Evolutionary conservation across 2,113 vertebrate species (phyloP), one percentile per base, ranked within the genome.

Genomic region (Addax nasomaculatus): DNA sequence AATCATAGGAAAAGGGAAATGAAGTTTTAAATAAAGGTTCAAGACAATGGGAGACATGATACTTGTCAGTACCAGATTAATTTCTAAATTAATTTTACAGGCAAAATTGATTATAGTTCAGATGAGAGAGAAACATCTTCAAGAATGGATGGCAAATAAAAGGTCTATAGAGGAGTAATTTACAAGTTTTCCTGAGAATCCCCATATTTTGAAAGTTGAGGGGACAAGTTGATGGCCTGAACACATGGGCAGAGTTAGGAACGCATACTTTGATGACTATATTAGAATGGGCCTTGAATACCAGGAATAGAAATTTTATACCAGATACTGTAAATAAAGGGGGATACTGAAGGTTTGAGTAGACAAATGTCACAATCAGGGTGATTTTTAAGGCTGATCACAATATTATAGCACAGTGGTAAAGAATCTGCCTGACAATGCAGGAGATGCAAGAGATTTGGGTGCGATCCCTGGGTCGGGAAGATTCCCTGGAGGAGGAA

Each of bases 221-320:
- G 23, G 27, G 62, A 85, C 19, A 45, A 33, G 12, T 3, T 49
- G 21, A 62, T 55, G 21, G 7, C 8, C 4, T 62, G 47, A 90
- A 85, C 96, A 81, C 39, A 87, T 7, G 62, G 60, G 33, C n/a
- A 55, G 29, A 96, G 85, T 91, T 93, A 88, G 25, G 64, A 90
- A 12, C 7, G 12, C 30, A 58, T n/a, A 58, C 57, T 81, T 78
- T 45, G 43, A 25, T 81, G 14, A 92, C 21, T 7, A 57, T 27
- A 57, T 76, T 79, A 58, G n/a, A 80, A 80, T 76, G 67, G 45
- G 29, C 45, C 53, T 81, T 83, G 13, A 95, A 17, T 95, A 43
- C 3, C 13, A 89, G 51, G 13, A 73, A 85, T 21, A 16, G 23
- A 25, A 16, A 88, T 79, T 90, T 87, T 55, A 45, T 73, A 45